Evolutionary conservation across 2,113 vertebrate genomes (phyloP), one percentile per base, ranked within the genome.

Genomic region (Aleadryas rufinucha): DNA sequence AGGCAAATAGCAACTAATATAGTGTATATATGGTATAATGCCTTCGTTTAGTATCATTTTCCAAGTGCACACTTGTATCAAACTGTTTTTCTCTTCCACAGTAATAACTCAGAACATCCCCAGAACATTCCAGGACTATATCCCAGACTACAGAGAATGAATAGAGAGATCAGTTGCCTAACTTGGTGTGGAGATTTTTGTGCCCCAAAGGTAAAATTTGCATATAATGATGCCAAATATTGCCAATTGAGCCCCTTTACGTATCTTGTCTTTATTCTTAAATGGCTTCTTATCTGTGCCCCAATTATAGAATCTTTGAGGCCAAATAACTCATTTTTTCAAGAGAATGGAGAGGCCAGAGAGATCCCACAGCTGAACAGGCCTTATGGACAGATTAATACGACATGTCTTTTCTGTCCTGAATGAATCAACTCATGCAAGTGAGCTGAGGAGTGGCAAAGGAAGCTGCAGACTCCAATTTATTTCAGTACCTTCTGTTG

Each of bases 361-460:
- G 41, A 65, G 54, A 80, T 56, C 15, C 27, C 30, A 57, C 18
- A 65, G 27, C 1, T 37, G 35, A 85, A 71, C 3, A 77, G 57
- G 83, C 3, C 7, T 80, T 64, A 77, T 6, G 11, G 63, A 50
- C 39, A 82, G 17, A n/a, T 41, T 68, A 53, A 52, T 0, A 27
- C 11, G 35, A 53, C 30, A 21, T 7, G 8, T 10, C 42, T 70
- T 69, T 81, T 81, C 77, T 53, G 31, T 63, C 26, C 64, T 39
- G 24, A 76, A 44, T 31, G 47, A 75, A 59, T 2, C 0, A 0
- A 56, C 30, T 75, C 35, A 19, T 19, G 15, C 31, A 78, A 77
- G 47, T 37, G 50, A 94, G 76, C 16, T 19, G 23, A 90, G 28
- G 21, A 35, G 19, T 20, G 30, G 27, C 42, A 64, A 88, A 79